phyloP scores from a whole-genome alignment of 2,888 invertebrate genomes.

The Nemurella pictetii region DNA sequence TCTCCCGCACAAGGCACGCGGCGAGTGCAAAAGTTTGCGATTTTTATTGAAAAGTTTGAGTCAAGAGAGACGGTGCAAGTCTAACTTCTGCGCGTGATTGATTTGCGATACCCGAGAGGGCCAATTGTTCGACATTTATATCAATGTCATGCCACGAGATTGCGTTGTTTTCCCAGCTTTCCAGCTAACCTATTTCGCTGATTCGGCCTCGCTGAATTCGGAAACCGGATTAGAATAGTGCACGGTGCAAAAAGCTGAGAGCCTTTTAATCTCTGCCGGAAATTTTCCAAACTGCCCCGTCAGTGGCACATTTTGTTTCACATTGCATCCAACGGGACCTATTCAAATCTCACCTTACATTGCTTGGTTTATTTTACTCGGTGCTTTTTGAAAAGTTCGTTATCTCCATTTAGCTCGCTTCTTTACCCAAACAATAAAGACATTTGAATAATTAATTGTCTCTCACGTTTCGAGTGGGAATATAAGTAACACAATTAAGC shows the following conservation, averaged over 20 bases:
- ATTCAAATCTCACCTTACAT: background rate
- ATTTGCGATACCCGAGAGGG: conserved; percentile 4
- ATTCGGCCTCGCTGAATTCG: background rate
- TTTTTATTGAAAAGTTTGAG: conserved; percentile 1
- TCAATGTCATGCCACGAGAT: background rate
- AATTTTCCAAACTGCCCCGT: background rate
- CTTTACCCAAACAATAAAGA: background rate
- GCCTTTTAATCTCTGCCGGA: background rate
- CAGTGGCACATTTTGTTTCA: background rate
- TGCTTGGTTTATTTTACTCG: background rate
- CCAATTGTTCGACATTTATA: conserved; percentile 10
- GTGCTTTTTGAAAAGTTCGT: background rate
- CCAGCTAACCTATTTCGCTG: background rate
- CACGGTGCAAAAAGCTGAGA: background rate
- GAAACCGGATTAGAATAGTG: background rate
- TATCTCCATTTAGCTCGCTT: background rate
- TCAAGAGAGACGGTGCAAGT: background rate
- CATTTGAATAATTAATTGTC: background rate
- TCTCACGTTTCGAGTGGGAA: background rate
- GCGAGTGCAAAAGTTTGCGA: background rate
- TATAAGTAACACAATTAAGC: background rate
- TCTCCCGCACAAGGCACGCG: background rate
- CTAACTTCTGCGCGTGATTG: conserved; percentile 1
- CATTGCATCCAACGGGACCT: background rate
- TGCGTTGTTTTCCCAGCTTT: background rate